Percentiles rank a stretch among this genome's conserved stretches.
These are phyloP conservation scores for Caenorhabditis parvicauda DNA, from an alignment of 2,888 invertebrate species.

Conservation along the genomic window DNA sequence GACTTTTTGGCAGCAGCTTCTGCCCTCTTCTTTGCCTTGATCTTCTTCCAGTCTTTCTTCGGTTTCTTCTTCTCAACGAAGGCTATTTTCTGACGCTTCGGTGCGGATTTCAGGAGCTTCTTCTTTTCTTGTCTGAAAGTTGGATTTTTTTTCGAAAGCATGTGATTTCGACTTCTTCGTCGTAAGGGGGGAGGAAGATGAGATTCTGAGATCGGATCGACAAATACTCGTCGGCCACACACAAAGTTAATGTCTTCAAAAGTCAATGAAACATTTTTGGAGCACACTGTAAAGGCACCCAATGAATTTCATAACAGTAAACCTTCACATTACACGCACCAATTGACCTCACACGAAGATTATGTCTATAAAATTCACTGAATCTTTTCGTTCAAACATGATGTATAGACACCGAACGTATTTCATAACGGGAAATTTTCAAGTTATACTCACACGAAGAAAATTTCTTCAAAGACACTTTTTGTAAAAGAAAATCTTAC, in stretches of 20 bases:
- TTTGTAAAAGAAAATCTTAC: conserved; percentile 39
- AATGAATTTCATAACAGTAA: too few relatives aligned
- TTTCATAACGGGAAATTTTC: neutral
- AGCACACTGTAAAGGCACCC: too few relatives aligned
- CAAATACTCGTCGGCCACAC: too few relatives aligned
- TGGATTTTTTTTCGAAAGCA: too few relatives aligned
- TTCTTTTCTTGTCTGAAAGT: conserved; percentile 49
- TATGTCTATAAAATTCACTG: conserved; percentile 2
- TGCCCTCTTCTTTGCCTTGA: conserved; percentile 1
- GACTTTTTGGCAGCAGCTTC: neutral
- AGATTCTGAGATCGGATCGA: too few relatives aligned
- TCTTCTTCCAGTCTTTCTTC: conserved; percentile 18
- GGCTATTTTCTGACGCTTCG: conserved; percentile 43
- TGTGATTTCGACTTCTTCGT: too few relatives aligned
- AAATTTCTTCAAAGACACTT: neutral
- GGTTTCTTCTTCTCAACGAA: conserved; percentile 20
- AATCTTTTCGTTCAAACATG: neutral
- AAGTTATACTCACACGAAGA: neutral
- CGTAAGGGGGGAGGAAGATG: too few relatives aligned
- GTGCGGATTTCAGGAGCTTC: conserved; percentile 39
- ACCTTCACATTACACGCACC: too few relatives aligned
- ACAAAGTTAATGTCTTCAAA: too few relatives aligned
- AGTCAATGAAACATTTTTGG: too few relatives aligned
- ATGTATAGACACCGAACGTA: neutral
- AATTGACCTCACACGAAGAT: too few relatives aligned